phyloP scores from a whole-genome alignment of 2,113 vertebrate genomes.

The Hemiprocne comata region DNA sequence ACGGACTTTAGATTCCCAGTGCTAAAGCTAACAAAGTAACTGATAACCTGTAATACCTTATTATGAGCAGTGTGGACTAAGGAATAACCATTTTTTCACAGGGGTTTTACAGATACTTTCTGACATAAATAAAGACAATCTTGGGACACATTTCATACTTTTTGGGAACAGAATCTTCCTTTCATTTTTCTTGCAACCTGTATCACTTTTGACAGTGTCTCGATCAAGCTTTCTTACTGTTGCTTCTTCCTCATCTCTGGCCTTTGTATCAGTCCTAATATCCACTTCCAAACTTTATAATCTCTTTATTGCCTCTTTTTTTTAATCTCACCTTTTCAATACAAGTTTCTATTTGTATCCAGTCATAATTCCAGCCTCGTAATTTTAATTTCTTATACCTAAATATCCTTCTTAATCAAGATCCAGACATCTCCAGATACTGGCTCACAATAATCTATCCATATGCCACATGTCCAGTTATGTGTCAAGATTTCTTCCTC shows the following conservation, averaged over 20 bases:
- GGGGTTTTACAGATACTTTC: not conserved
- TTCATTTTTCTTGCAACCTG: not conserved
- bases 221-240: not conserved
- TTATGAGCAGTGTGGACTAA: not conserved
- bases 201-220: not conserved
- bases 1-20: not conserved
- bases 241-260: not conserved
- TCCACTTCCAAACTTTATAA: not conserved
- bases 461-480: not conserved
- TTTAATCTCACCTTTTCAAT: not conserved
- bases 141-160: not conserved
- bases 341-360: not conserved
- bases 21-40: not conserved
- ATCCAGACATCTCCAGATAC: not conserved
- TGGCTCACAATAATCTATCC: not conserved
- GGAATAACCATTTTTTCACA: not conserved
- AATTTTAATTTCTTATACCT: not conserved
- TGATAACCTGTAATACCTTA: not conserved
- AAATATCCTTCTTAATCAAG: not conserved
- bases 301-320: not conserved
- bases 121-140: not conserved
- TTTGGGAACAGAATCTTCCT: not conserved
- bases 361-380: not conserved
- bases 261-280: not conserved
- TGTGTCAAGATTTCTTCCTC: not conserved